Conservation (phyloP, 1,140 invertebrate species). For the Conus betulinus region DNA sequence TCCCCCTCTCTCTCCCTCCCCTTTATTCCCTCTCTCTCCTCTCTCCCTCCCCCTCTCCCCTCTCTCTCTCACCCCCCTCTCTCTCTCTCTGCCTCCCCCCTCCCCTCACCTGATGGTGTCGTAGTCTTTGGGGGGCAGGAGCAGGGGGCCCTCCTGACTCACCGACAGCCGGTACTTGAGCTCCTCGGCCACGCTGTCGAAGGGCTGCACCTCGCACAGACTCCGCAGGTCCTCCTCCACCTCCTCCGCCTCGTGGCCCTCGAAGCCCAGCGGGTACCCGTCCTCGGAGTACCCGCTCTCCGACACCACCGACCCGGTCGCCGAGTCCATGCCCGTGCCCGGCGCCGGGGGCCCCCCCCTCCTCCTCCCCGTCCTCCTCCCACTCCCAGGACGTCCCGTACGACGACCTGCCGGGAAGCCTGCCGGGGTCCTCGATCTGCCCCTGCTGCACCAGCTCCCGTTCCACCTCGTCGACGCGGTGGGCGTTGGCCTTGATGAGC, state of each 20-base stretch:
- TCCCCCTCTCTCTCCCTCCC: too few species aligned
- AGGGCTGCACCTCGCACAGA: constrained; percentile 82
- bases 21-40: not conserved
- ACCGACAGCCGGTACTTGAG: constrained; percentile 83
- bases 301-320: constrained; percentile 49
- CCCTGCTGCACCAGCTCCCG: constrained; percentile 63
- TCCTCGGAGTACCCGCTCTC: constrained; percentile 60
- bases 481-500: constrained; percentile 88
- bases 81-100: not conserved
- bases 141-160: constrained; percentile 81
- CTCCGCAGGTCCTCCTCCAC: constrained; percentile 65
- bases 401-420: not conserved
- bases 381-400: too few species aligned
- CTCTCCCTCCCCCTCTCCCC: not conserved
- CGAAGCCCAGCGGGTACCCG: constrained; percentile 46
- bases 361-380: too few species aligned
- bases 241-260: constrained; percentile 40
- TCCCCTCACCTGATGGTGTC: constrained; percentile 84
- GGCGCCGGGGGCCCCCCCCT: constrained; percentile 22
- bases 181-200: constrained; percentile 94
- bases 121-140: constrained; percentile 94
- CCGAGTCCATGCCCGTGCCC: constrained; percentile 44
- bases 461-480: constrained; percentile 74
- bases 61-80: not conserved
- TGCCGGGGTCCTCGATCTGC: constrained; percentile 57